Evolutionary conservation across 2,113 vertebrate genomes (phyloP).

Genomic region (Brachyistius frenatus): DNA sequence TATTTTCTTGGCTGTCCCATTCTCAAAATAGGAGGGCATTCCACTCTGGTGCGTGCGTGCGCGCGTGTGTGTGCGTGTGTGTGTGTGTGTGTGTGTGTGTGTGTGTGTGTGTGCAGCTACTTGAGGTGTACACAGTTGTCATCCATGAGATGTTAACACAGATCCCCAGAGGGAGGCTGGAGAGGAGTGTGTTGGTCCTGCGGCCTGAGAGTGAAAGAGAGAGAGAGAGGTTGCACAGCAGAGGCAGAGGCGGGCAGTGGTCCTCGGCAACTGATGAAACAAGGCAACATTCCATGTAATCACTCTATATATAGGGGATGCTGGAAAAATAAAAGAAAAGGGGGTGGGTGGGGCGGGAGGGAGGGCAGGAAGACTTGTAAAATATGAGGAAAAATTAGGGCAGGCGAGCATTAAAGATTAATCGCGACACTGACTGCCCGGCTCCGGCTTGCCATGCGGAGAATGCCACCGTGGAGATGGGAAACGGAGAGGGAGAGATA

Average conservation of each 20-base stretch:
- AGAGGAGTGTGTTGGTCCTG: conserved; percentile 46
- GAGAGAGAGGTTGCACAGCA: conserved; percentile 33
- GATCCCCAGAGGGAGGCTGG: conserved; percentile 48
- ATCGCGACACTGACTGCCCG: conserved; percentile 67
- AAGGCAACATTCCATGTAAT: conserved; percentile 73
- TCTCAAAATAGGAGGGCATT: conserved; percentile 72
- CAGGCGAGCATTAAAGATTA: conserved; percentile 79
- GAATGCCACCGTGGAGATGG: conserved; percentile 63
- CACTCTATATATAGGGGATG: conserved; percentile 69
- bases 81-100: too few species aligned
- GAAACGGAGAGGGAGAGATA: conserved; percentile 56
- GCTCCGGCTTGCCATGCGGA: conserved; percentile 65
- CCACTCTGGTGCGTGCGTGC: conserved; percentile 26
- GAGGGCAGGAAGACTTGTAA: conserved; percentile 68
- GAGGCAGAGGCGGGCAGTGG: conserved; percentile 35
- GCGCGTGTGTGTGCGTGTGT: conserved; percentile 6
- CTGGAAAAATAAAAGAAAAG: conserved; percentile 20
- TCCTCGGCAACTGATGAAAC: conserved; percentile 75
- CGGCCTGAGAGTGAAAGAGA: conserved; percentile 25
- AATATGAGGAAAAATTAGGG: conserved; percentile 79
- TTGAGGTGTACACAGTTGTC: conserved; percentile 64
- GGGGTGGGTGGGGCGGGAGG: background rate
- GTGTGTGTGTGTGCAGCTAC: conserved; percentile 3
- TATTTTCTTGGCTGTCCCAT: conserved; percentile 69
- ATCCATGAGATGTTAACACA: conserved; percentile 64